phyloP scores from a whole-genome alignment of 1,140 invertebrate species.

The Eubasilissa regina region DNA sequence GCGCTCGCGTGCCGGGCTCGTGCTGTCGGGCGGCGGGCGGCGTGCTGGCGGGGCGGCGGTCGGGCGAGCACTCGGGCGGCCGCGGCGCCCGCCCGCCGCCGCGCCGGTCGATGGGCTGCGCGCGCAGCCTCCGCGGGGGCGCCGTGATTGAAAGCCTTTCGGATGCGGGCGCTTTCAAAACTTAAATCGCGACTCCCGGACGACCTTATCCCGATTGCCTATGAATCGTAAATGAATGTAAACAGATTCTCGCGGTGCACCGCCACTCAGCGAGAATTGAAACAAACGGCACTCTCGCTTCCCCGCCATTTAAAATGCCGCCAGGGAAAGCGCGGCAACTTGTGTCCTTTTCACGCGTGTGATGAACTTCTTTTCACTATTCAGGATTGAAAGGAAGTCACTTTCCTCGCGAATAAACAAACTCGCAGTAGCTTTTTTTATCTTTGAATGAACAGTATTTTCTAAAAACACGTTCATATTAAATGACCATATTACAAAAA shows the following conservation, averaged over 20 bases:
- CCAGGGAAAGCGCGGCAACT: neutral
- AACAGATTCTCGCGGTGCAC: slow-evolving; percentile 41
- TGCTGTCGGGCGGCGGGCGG: slow-evolving; percentile 63
- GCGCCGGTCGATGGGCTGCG: slow-evolving; percentile 62
- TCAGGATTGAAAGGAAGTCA: slow-evolving; percentile 23
- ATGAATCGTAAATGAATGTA: slow-evolving; percentile 48
- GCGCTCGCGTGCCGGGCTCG: slow-evolving; percentile 64
- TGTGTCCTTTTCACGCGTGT: slow-evolving; percentile 6
- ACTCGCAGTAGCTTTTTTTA: slow-evolving; percentile 15
- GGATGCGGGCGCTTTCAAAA: slow-evolving; percentile 50
- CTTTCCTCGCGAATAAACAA: slow-evolving; percentile 9
- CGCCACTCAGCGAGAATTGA: slow-evolving; percentile 35
- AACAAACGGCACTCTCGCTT: slow-evolving; percentile 38
- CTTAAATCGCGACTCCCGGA: slow-evolving; percentile 40
- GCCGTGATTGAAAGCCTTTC: slow-evolving; percentile 51
- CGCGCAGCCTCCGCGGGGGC: slow-evolving; percentile 23
- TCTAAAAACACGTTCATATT: slow-evolving; percentile 16
- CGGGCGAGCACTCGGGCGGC: slow-evolving; percentile 49
- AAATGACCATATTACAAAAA: slow-evolving; percentile 15
- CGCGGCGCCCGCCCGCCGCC: slow-evolving; percentile 60
- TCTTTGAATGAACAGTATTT: slow-evolving; percentile 14
- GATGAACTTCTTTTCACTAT: slow-evolving; percentile 24
- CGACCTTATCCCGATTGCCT: slow-evolving; percentile 48
- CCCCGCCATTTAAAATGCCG: slow-evolving; percentile 11
- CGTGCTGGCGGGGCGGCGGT: slow-evolving; percentile 57